These are phyloP conservation scores for Harpegnathos saltator DNA, from an alignment of 1,140 invertebrate genomes.

Conservation along the genomic window DNA sequence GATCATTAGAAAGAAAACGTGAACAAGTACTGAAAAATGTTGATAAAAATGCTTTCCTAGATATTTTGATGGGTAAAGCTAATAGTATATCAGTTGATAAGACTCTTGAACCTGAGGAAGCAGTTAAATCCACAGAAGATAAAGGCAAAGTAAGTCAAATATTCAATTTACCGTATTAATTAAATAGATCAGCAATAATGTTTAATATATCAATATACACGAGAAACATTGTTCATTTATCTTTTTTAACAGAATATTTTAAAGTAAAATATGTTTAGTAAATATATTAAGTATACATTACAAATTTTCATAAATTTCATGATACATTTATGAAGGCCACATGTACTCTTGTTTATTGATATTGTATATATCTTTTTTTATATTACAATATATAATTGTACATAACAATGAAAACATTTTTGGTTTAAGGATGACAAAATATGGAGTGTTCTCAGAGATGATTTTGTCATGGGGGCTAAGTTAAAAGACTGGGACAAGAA, in stretches of 20 bases:
- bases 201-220: background rate
- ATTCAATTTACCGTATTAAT: background rate
- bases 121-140: slow-evolving; percentile 16
- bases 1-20: slow-evolving; percentile 92
- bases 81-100: slow-evolving; percentile 84
- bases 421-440: slow-evolving; percentile 77
- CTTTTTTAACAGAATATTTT: background rate
- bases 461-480: slow-evolving; percentile 95
- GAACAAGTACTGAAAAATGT: slow-evolving; percentile 94
- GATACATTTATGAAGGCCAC: slow-evolving; percentile 32
- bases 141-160: slow-evolving; percentile 50
- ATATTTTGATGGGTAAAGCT: slow-evolving; percentile 91
- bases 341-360: slow-evolving; percentile 44
- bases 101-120: slow-evolving; percentile 38
- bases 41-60: slow-evolving; percentile 93
- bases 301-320: background rate
- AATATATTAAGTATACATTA: background rate
- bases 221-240: too few relatives aligned
- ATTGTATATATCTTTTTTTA: slow-evolving; percentile 47
- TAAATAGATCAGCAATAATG: background rate
- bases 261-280: background rate
- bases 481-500: slow-evolving; percentile 97
- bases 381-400: slow-evolving; percentile 39
- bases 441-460: slow-evolving; percentile 90
- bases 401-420: slow-evolving; percentile 51